phyloP scores from a whole-genome alignment of 2,888 invertebrate species.

The Mythimna albipuncta region DNA sequence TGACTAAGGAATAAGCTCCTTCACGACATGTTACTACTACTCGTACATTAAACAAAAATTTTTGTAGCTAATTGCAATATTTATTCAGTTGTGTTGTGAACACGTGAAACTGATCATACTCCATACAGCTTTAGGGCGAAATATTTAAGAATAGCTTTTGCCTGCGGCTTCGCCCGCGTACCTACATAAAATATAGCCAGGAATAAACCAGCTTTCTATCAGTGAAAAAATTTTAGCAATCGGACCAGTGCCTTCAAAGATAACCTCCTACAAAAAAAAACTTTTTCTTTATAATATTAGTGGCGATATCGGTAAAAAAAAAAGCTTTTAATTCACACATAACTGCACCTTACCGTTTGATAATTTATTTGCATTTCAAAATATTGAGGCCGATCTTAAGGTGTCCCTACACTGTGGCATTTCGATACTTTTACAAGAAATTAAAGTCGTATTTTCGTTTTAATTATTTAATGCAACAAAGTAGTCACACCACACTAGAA shows the following conservation, averaged over 20 bases:
- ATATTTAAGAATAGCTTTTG: background rate
- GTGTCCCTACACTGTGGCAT: constrained; percentile 4
- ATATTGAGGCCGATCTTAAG: constrained; percentile 26
- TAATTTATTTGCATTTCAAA: constrained; percentile 38
- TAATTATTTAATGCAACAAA: too few species aligned
- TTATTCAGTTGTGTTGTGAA: background rate
- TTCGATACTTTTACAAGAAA: background rate
- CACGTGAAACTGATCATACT: background rate
- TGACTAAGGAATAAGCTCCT: too few species aligned
- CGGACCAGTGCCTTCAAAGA: too few species aligned
- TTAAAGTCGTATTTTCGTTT: background rate
- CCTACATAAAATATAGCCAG: too few species aligned
- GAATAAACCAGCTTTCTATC: too few species aligned
- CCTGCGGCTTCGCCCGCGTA: too few species aligned
- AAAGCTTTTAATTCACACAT: constrained; percentile 5
- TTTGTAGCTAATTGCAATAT: background rate
- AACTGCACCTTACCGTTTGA: constrained; percentile 32
- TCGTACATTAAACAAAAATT: background rate
- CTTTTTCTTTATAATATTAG: too few species aligned
- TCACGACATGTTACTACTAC: background rate
- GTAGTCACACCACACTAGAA: too few species aligned
- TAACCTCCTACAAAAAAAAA: too few species aligned
- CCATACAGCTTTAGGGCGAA: background rate
- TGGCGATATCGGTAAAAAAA: constrained; percentile 7
- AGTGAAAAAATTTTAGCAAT: too few species aligned